Base-by-base conservation (phyloP, 2,797 vertebrate genomes). In the Echeneis naucrates region DNA sequence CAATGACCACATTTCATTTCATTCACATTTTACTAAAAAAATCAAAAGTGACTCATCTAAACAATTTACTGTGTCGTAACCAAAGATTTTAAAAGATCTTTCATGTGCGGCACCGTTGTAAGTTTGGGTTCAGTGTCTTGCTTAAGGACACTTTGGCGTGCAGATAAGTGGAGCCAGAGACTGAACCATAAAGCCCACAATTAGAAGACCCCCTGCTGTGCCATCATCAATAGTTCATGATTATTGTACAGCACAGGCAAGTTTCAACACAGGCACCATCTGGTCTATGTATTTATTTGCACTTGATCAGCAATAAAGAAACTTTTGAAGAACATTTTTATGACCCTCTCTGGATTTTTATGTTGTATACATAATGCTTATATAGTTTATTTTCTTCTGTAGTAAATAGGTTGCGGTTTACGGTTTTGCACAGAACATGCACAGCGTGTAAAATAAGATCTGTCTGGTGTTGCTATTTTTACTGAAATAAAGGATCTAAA, bases 391-490 rank as follows among this genome's bases (percentile, higher is more conserved):
- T 17, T 42, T 42, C 16, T 42, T 14, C 40, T 42, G 40, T 42
- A 33, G 32, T 33, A 33, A 33, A 8, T 33, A 12, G 40, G 16
- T 42, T 42, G 40, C 19, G 40, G 16, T 17, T 42, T 42, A 17
- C 42, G 40, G 42, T 42, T 42, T 42, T 42, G 19, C 16, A 42
- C 40, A 17, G 42, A 19, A 42, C 40, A 42, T 42, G 40, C 14
- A 12, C 16, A 42, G 40, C 40, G 42, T 17, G 40, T 42, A 42
- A 42, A 42, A 42, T 42, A 42, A 17, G 16, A 17, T 42, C 40
- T 42, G 40, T 42, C 16, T 42, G 47, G 61, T 52, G 30, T 37
- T 27, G 33, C 21, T 59, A 40, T 63, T 71, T 72, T 81, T 45
- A 42, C 35, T 33, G 0, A 24, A 48, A 13, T 33, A 33, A 38